Conservation (phyloP, 2,888 invertebrate genomes). For the Heterodera filipjevi region DNA sequence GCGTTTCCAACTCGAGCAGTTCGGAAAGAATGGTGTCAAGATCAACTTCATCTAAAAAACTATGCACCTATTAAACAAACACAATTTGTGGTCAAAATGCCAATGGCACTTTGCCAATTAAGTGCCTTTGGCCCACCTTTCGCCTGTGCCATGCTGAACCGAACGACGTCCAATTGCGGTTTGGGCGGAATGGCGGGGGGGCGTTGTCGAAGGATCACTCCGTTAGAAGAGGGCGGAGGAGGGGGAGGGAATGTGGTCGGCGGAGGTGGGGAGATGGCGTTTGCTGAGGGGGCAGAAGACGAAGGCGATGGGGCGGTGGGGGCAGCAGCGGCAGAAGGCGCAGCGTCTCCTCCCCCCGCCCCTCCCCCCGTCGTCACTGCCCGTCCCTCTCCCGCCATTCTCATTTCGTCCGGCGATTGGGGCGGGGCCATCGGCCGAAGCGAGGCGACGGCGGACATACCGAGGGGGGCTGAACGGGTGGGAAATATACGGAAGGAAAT, state of each 20-base stretch:
- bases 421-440: slow-evolving; percentile 9
- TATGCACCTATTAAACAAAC: slow-evolving; percentile 39
- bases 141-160: slow-evolving; percentile 92
- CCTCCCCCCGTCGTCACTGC: not conserved
- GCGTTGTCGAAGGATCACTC: slow-evolving; percentile 47
- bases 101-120: not conserved
- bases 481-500: not conserved
- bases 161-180: slow-evolving; percentile 80
- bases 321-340: not conserved
- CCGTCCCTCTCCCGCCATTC: not conserved
- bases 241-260: slow-evolving; percentile 20
- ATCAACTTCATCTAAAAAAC: slow-evolving; percentile 89
- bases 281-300: slow-evolving; percentile 4
- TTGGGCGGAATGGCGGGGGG: slow-evolving; percentile 62
- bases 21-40: slow-evolving; percentile 94
- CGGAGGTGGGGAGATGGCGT: not conserved
- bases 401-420: not conserved
- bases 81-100: not conserved
- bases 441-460: not conserved
- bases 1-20: slow-evolving; percentile 85
- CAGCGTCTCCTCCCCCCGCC: not conserved
- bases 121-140: slow-evolving; percentile 72
- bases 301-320: not conserved
- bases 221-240: slow-evolving; percentile 18
- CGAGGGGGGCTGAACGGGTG: not conserved